Evolutionary conservation across 2,888 invertebrate species (phyloP).

Genomic region (Pimpla rufipes): DNA sequence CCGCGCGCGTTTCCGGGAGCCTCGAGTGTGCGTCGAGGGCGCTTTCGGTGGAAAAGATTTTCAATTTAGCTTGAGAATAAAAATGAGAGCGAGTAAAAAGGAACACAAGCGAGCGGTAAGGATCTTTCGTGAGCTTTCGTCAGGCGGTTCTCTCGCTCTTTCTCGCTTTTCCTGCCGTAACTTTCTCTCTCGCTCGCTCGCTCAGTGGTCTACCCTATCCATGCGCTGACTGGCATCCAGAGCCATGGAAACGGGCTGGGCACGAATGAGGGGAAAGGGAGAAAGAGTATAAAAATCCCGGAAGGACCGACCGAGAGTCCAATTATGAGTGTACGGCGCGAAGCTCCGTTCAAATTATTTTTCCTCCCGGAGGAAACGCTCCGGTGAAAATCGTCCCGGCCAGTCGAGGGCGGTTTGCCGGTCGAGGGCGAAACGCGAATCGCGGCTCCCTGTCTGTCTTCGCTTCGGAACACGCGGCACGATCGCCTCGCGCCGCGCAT

Average conservation of each 20-base stretch:
- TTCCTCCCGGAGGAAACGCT: slow-evolving; percentile 36
- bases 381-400: slow-evolving; percentile 8
- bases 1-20: not conserved
- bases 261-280: slow-evolving; percentile 38
- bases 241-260: not conserved
- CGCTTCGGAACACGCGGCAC: not conserved
- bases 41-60: slow-evolving; percentile 35
- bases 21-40: slow-evolving; percentile 14
- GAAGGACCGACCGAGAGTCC: slow-evolving; percentile 43
- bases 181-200: slow-evolving; percentile 1
- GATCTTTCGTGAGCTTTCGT: slow-evolving; percentile 64
- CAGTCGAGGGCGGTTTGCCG: slow-evolving; percentile 7
- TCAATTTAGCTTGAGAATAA: slow-evolving; percentile 46
- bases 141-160: slow-evolving; percentile 4
- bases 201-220: not conserved
- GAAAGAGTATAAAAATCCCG: slow-evolving; percentile 15
- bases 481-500: not conserved
- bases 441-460: slow-evolving; percentile 10
- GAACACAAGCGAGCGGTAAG: slow-evolving; percentile 6
- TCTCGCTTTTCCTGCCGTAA: not conserved
- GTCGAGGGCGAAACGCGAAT: slow-evolving; percentile 16
- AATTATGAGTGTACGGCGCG: slow-evolving; percentile 38
- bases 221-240: not conserved
- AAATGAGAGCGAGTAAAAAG: slow-evolving; percentile 4
- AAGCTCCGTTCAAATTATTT: slow-evolving; percentile 54